Base-by-base conservation (phyloP, 2,888 invertebrate species). In the Argyra leucocephala region DNA sequence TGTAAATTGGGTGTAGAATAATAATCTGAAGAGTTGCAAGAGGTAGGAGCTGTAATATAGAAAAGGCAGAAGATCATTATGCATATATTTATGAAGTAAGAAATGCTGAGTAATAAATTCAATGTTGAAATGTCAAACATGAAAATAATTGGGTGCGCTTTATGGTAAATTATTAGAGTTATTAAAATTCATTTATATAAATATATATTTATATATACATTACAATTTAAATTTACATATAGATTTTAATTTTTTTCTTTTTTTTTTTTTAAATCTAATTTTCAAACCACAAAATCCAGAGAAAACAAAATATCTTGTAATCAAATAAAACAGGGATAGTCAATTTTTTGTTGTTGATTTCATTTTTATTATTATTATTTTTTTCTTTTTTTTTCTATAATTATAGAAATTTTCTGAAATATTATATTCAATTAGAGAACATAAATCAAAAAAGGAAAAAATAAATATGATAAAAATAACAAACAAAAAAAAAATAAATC, bases 391-490 rank as follows among this genome's bases (percentile, higher is more conserved):
- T 18, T 48, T 18, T n/a, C 18, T 48, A 15, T 48, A 48, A 48
- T n/a, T 18, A 48, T 9, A 48, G 48, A 48, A n/a, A 48, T 48
- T 48, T 48, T 48, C 7, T 48, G 48, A 48, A 48, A 48, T 48
- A 48, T 48, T 48, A 48, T 48, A 48, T 48, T 48, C 48, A 48
- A 48, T 48, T 48, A 48, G 48, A 48, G 48, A 48, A n/a, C 48
- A 48, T 48, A 48, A 48, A 48, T 48, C 48, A 48, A 12, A 15
- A 48, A 48, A 48, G 12, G 5, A 18, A 18, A 48, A 18, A 15
- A 31, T 31, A 31, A 31, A 31, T 10, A 31, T 31, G 31, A 31
- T 31, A 31, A 31, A n/a, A n/a, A n/a, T 12, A 31, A 10, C 31
- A 31, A 31, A 31, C 7, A 31, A 31, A 31, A 3, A 31, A 31